Conservation (phyloP, 1,140 invertebrate species). For the Potamilus streckersoni region DNA sequence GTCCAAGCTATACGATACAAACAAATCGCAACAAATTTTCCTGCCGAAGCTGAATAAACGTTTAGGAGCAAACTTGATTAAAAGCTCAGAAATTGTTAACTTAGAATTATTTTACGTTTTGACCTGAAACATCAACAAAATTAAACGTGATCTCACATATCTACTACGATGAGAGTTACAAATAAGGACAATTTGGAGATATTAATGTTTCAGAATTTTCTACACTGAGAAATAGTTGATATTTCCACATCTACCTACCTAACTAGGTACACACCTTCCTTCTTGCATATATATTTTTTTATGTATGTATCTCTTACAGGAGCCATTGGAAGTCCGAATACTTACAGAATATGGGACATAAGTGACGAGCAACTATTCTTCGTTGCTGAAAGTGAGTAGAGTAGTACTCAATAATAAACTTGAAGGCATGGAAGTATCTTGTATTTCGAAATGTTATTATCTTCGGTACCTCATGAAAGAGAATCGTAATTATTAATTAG, state of each 20-base stretch:
- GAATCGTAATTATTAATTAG: too few species aligned
- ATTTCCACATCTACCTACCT: background rate
- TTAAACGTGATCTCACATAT: background rate
- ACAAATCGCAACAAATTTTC: too few species aligned
- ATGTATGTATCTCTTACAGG: conserved; percentile 22
- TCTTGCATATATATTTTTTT: background rate
- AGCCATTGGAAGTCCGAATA: conserved; percentile 42
- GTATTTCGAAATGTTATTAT: too few species aligned
- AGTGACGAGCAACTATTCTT: conserved; percentile 43
- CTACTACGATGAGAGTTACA: background rate
- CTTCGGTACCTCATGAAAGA: too few species aligned
- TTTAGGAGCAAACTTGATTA: too few species aligned
- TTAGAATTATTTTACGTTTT: background rate
- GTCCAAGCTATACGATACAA: too few species aligned
- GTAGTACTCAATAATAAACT: background rate
- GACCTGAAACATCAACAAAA: background rate
- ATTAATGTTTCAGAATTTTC: background rate
- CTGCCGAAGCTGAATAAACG: too few species aligned
- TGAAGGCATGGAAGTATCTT: too few species aligned
- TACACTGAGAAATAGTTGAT: background rate
- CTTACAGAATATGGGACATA: conserved; percentile 43
- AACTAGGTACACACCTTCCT: background rate
- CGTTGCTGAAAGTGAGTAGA: conserved; percentile 39
- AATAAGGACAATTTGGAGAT: background rate
- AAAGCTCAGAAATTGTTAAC: too few species aligned